These are phyloP conservation scores for Rhipidura dahli DNA, from an alignment of 2,113 vertebrate genomes.

Conservation along the genomic window DNA sequence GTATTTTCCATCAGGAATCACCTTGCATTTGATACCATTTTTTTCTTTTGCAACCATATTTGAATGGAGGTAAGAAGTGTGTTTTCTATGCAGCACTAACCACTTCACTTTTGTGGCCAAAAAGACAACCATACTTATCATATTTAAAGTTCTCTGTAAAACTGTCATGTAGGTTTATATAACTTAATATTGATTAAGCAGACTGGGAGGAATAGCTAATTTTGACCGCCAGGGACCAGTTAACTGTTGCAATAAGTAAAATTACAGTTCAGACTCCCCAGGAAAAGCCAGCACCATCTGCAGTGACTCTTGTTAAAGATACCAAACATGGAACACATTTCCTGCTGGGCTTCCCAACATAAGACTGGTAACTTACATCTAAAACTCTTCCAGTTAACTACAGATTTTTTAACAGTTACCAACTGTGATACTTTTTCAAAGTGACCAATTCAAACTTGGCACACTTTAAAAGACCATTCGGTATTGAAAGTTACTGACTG, in stretches of 20 bases:
- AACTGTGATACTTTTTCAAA: fast-evolving
- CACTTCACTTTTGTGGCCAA: neutral
- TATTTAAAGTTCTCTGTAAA: neutral
- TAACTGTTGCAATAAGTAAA: neutral
- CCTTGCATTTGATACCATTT: neutral
- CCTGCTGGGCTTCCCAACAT: neutral
- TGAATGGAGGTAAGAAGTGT: neutral
- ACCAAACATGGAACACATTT: neutral
- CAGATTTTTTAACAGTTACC: neutral
- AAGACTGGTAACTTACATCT: neutral
- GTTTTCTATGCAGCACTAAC: neutral
- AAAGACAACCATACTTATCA: neutral
- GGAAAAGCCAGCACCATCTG: neutral
- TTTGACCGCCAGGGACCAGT: neutral
- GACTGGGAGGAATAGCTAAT: neutral
- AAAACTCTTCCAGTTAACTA: neutral
- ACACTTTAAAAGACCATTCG: neutral
- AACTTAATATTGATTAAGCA: neutral
- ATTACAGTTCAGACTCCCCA: neutral
- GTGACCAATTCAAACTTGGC: neutral
- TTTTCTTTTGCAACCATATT: neutral
- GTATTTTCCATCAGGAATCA: neutral
- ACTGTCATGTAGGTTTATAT: neutral
- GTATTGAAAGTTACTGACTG: neutral
- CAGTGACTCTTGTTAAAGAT: neutral